These are phyloP conservation scores for Halcyon chelicuti DNA, from an alignment of 2,797 vertebrate genomes.

Conservation along the genomic window DNA sequence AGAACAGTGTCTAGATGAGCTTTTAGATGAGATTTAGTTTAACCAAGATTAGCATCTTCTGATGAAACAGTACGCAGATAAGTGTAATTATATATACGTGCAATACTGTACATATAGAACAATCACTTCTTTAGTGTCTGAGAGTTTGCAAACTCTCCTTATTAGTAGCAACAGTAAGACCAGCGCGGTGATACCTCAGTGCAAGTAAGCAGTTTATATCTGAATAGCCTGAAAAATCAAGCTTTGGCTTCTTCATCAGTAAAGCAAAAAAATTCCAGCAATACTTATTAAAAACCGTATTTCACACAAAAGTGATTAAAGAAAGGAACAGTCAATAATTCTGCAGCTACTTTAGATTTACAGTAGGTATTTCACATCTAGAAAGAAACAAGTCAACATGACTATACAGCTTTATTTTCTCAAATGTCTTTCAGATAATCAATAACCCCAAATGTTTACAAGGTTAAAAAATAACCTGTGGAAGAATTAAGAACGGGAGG, in stretches of 20 bases:
- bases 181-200: background rate
- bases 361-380: background rate
- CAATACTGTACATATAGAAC: background rate
- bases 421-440: background rate
- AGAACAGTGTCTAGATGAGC: background rate
- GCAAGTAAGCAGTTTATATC: background rate
- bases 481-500: background rate
- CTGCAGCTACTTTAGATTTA: background rate
- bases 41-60: background rate
- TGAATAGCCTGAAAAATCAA: background rate
- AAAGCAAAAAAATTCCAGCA: background rate
- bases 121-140: background rate
- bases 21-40: background rate
- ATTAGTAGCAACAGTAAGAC: background rate
- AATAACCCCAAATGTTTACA: slow-evolving; percentile 4
- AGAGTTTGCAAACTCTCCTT: background rate
- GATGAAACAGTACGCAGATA: background rate
- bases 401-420: background rate
- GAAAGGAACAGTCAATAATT: background rate
- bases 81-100: background rate
- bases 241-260: background rate
- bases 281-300: background rate
- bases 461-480: slow-evolving; percentile 44
- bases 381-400: background rate
- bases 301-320: background rate